Evolutionary conservation across 2,888 invertebrate genomes (phyloP).

Genomic region (Orthonevra nobilis): DNA sequence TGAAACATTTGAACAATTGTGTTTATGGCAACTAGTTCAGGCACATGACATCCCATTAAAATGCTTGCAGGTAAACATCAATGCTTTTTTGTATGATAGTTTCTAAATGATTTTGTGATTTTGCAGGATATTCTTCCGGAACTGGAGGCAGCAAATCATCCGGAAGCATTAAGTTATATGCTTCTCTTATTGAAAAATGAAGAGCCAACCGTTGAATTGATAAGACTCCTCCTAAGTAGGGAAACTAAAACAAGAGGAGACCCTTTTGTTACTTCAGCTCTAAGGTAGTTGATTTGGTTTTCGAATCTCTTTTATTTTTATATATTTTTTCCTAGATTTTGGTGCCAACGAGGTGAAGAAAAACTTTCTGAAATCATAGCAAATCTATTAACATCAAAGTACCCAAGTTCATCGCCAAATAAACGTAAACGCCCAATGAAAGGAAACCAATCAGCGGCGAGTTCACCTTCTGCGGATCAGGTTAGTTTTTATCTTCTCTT

Average conservation of each 20-base stretch:
- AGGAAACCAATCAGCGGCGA: slow-evolving; percentile 85
- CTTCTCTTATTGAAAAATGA: slow-evolving; percentile 95
- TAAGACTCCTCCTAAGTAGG: slow-evolving; percentile 90
- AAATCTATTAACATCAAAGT: slow-evolving; percentile 88
- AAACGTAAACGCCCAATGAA: slow-evolving; percentile 92
- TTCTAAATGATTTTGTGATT: no score
- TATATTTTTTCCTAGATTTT: slow-evolving; percentile 84
- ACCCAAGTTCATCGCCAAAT: slow-evolving; percentile 93
- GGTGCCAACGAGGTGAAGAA: slow-evolving; percentile 96
- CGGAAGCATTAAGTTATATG: slow-evolving; percentile 95
- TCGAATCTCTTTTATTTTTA: no score
- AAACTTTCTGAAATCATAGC: slow-evolving; percentile 91
- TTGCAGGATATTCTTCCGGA: slow-evolving; percentile 83
- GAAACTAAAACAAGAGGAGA: slow-evolving; percentile 87
- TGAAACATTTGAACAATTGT: slow-evolving; percentile 98
- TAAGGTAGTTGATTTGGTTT: no score
- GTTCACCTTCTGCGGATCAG: slow-evolving; percentile 90
- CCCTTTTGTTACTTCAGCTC: slow-evolving; percentile 93
- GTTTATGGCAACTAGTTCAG: slow-evolving; percentile 96
- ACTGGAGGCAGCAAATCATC: slow-evolving; percentile 90
- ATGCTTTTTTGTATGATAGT: neutral
- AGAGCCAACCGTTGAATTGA: slow-evolving; percentile 91
- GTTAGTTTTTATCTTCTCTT: slow-evolving; percentile 80
- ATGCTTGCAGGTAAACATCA: slow-evolving; percentile 83
- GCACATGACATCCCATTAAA: slow-evolving; percentile 97